Conservation (phyloP, 2,888 invertebrate species). For the Drosophila imparisetae region DNA sequence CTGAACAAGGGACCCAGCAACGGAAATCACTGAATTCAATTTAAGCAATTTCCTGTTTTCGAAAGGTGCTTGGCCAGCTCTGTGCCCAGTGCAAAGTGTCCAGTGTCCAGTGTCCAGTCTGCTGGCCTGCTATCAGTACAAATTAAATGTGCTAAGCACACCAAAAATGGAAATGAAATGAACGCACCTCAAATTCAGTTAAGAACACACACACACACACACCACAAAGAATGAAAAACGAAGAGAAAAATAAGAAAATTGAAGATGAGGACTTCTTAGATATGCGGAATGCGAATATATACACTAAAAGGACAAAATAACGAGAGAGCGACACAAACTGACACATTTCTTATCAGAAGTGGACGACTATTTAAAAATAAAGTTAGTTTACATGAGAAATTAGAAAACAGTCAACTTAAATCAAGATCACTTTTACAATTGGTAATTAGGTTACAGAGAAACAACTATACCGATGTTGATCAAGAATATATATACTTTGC, state of each 20-base stretch:
- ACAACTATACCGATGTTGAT: not conserved
- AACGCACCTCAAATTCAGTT: slow-evolving; percentile 12
- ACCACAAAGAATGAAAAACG: slow-evolving; percentile 4
- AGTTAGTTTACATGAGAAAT: not conserved
- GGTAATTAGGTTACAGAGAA: not conserved
- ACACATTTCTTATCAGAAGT: not conserved
- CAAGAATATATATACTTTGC: not conserved
- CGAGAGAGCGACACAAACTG: not conserved
- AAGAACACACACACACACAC: not conserved
- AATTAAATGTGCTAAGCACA: slow-evolving; percentile 68
- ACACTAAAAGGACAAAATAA: not conserved
- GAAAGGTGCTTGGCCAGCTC: slow-evolving; percentile 49
- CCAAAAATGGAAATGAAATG: slow-evolving; percentile 33
- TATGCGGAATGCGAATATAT: not conserved
- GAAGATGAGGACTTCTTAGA: slow-evolving; percentile 8
- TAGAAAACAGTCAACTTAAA: not conserved
- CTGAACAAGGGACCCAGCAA: slow-evolving; percentile 19
- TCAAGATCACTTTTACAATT: not conserved
- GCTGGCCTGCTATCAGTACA: slow-evolving; percentile 23
- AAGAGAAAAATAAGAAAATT: slow-evolving; percentile 9
- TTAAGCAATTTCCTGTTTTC: slow-evolving; percentile 72
- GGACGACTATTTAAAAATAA: not conserved
- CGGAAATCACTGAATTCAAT: slow-evolving; percentile 76
- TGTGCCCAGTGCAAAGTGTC: slow-evolving; percentile 5
- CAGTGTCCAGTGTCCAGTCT: slow-evolving; percentile 5